Conservation (phyloP, 1,140 invertebrate species). For the Papilio aristodemus region DNA sequence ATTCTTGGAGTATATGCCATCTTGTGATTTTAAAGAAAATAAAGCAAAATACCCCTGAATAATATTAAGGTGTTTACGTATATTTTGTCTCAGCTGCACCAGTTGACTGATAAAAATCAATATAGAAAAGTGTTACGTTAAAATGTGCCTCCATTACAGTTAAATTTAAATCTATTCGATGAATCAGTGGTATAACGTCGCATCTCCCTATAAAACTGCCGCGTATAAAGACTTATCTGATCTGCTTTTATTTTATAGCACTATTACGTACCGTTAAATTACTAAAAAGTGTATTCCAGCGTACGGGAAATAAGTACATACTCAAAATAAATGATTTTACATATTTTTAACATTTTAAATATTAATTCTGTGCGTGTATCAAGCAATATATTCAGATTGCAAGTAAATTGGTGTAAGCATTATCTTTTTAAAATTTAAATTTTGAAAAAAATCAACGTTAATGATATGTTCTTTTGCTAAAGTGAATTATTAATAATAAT, state of each 20-base stretch:
- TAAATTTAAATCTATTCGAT: slow-evolving; percentile 7
- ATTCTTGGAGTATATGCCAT: no score
- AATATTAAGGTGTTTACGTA: no score
- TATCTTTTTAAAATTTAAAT: no score
- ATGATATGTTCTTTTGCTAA: no score
- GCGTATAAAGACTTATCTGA: slow-evolving; percentile 28
- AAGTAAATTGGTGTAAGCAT: no score
- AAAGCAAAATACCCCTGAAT: no score
- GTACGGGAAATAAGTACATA: slow-evolving; percentile 6
- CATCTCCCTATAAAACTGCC: slow-evolving; percentile 28
- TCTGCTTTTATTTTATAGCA: slow-evolving; percentile 29
- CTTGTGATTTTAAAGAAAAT: no score
- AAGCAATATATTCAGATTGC: no score
- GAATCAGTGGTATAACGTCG: slow-evolving; percentile 22
- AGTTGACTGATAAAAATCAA: background rate
- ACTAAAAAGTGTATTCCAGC: slow-evolving; percentile 23
- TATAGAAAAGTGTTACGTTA: background rate
- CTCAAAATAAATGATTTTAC: background rate
- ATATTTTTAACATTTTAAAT: no score
- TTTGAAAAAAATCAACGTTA: no score
- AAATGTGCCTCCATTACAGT: slow-evolving; percentile 6
- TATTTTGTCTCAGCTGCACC: background rate
- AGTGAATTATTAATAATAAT: no score
- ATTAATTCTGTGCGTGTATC: background rate
- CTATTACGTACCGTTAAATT: slow-evolving; percentile 25